Evolutionary conservation across 2,113 vertebrate genomes (phyloP).

Genomic region (Cryptoleucopteryx plumbea): DNA sequence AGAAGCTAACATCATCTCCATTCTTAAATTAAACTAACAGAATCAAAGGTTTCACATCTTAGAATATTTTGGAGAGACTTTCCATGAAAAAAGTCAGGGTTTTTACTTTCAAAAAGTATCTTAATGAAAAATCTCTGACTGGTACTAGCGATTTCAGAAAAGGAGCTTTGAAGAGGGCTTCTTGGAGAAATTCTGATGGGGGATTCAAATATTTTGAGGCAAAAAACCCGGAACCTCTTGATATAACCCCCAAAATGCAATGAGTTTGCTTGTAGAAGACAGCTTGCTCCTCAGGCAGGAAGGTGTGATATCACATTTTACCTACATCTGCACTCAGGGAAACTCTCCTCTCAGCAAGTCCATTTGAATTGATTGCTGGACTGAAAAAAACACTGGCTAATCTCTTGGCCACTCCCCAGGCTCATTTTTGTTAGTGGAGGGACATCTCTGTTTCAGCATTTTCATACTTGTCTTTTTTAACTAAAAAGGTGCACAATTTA

Average conservation of each 20-base stretch:
- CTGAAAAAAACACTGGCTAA: background rate
- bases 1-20: background rate
- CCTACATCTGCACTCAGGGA: background rate
- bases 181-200: background rate
- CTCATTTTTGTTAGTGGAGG: background rate
- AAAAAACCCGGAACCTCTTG: rapidly evolving
- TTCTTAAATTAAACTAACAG: background rate
- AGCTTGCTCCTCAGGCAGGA: background rate
- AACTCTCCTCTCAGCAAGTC: background rate
- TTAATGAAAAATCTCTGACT: background rate
- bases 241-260: background rate
- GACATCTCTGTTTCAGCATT: background rate
- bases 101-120: background rate
- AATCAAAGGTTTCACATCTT: background rate
- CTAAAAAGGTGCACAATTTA: background rate
- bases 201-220: background rate
- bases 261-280: background rate
- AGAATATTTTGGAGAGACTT: background rate
- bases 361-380: background rate
- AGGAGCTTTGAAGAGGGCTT: background rate
- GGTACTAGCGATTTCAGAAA: background rate
- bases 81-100: background rate
- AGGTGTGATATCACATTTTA: background rate
- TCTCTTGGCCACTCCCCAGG: background rate
- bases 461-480: background rate